Evolutionary conservation across 2,888 invertebrate genomes (phyloP).

Genomic region (Tetropium fuscum): DNA sequence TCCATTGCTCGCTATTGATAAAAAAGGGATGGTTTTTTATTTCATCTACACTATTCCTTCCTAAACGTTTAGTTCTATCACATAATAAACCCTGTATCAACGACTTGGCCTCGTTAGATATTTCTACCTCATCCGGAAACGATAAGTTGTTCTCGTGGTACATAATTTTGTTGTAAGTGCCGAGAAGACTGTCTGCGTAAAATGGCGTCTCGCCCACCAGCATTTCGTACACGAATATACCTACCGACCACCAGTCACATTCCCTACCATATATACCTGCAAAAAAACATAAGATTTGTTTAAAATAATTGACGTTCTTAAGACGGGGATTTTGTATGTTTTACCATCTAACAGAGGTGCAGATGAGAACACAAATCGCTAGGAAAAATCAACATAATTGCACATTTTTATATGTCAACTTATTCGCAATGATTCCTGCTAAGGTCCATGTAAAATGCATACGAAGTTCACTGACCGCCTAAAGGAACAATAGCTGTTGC

Average conservation of each 20-base stretch:
- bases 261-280: constrained; percentile 89
- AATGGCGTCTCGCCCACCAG: constrained; percentile 98
- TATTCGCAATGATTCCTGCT: no score
- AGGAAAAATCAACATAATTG: no score
- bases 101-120: constrained; percentile 87
- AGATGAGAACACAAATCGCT: no score
- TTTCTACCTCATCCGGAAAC: constrained; percentile 96
- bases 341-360: no score
- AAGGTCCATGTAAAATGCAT: no score
- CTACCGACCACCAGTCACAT: constrained; percentile 99
- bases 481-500: no score
- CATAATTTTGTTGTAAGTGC: constrained; percentile 99
- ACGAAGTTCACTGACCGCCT: no score
- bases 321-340: no score
- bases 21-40: constrained; percentile 97
- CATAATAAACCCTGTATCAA: constrained; percentile 95
- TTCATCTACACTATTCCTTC: constrained; percentile 90
- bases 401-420: no score
- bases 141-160: constrained; percentile 95
- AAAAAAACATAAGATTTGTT: background rate
- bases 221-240: constrained; percentile 99
- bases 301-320: no score
- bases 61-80: constrained; percentile 86
- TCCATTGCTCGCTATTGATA: constrained; percentile 97
- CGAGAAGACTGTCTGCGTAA: constrained; percentile 96